A percentile compares a stretch with the other conserved stretches of the same genome.
phyloP scores from a whole-genome alignment of 2,888 invertebrate genomes.

The Patella pellucida region DNA sequence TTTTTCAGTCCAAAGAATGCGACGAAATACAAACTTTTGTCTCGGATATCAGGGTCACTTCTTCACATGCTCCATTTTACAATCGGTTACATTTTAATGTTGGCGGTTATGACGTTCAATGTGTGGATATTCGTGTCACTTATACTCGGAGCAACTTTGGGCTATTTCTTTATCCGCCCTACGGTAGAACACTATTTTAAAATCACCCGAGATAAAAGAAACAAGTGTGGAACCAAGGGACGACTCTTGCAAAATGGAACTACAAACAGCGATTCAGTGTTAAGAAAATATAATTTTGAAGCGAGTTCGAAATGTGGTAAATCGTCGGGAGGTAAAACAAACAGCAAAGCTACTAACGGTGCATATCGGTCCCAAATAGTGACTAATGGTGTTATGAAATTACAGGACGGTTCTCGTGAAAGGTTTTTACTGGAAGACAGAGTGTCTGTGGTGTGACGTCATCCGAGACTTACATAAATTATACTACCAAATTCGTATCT shows the following conservation, averaged over 20 bases:
- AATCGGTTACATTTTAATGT: neutral
- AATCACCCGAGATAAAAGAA: neutral
- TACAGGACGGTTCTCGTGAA: too few relatives aligned
- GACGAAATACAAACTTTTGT: neutral
- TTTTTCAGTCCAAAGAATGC: conserved; percentile 10
- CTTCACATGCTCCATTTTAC: neutral
- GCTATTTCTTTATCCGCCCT: neutral
- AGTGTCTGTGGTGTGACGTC: neutral
- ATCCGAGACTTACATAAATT: too few relatives aligned
- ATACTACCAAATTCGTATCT: too few relatives aligned
- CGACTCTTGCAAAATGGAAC: neutral
- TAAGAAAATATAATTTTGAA: too few relatives aligned
- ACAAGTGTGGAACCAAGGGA: neutral
- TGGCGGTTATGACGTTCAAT: conserved; percentile 4
- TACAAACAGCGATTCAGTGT: neutral
- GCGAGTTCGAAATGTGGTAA: too few relatives aligned
- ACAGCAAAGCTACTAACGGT: too few relatives aligned
- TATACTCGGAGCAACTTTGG: neutral
- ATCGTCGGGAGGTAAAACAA: too few relatives aligned
- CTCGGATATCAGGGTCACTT: neutral
- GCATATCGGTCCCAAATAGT: too few relatives aligned
- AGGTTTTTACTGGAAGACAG: neutral
- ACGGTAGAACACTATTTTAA: neutral
- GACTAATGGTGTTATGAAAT: too few relatives aligned
- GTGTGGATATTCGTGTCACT: neutral